phyloP scores from a whole-genome alignment of 2,888 invertebrate species.

The Endotricha flammealis region DNA sequence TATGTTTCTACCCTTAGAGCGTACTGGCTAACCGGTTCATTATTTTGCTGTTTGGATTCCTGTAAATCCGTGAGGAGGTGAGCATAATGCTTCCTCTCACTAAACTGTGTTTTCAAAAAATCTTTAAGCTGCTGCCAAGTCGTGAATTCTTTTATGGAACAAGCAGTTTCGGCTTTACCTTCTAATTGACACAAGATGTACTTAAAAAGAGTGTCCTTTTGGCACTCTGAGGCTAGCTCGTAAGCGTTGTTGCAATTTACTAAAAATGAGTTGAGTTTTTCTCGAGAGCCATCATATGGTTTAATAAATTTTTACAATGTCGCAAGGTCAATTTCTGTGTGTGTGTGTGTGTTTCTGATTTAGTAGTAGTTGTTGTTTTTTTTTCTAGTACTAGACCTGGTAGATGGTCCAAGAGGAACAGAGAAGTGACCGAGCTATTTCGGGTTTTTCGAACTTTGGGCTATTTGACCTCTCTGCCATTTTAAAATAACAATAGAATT shows the following conservation, averaged over 20 bases:
- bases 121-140: constrained; percentile 16
- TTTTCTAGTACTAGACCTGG: too few species aligned
- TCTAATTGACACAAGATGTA: constrained; percentile 19
- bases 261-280: constrained; percentile 18
- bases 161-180: constrained; percentile 19
- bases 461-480: too few species aligned
- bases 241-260: constrained; percentile 19
- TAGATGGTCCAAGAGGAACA: too few species aligned
- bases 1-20: constrained; percentile 11
- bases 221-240: constrained; percentile 11
- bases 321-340: background rate
- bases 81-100: constrained; percentile 18
- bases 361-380: background rate
- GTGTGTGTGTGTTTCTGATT: background rate
- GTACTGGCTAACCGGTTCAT: constrained; percentile 15
- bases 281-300: constrained; percentile 14
- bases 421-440: background rate
- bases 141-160: constrained; percentile 16
- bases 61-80: constrained; percentile 15
- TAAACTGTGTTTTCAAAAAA: constrained; percentile 18
- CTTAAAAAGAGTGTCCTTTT: constrained; percentile 18
- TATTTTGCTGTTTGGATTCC: constrained; percentile 11
- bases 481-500: too few species aligned
- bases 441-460: background rate
- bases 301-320: constrained; percentile 19